These are phyloP conservation scores for Poecilia wingei DNA, from an alignment of 2,797 vertebrate species.

Conservation along the genomic window DNA sequence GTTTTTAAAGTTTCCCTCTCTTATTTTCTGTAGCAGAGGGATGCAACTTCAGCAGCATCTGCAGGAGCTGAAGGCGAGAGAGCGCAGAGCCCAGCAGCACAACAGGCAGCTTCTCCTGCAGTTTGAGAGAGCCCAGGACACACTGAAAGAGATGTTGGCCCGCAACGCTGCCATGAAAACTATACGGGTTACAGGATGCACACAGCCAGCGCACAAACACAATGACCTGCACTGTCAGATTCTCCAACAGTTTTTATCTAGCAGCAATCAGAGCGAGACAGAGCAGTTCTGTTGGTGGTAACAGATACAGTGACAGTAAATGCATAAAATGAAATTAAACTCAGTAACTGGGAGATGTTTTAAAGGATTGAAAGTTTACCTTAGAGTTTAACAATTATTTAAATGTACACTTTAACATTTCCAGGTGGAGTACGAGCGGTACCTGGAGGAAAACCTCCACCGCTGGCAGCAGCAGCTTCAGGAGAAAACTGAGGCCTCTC, in stretches of 20 bases:
- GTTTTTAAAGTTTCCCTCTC: background rate
- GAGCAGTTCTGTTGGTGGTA: background rate
- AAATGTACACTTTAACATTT: constrained; percentile 24
- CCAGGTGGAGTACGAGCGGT: constrained; percentile 77
- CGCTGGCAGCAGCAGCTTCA: constrained; percentile 70
- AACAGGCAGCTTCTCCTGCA: constrained; percentile 79
- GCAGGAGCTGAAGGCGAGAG: constrained; percentile 75
- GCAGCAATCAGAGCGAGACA: background rate
- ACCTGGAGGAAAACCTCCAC: constrained; percentile 66
- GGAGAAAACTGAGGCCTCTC: constrained; percentile 59
- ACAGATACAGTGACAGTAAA: background rate
- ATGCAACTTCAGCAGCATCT: constrained; percentile 66
- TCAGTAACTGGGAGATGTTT: background rate
- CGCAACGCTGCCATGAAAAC: constrained; percentile 75
- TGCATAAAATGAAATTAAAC: background rate
- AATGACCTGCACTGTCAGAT: background rate
- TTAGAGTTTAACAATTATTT: background rate
- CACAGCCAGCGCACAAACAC: constrained; percentile 4
- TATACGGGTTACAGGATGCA: constrained; percentile 67
- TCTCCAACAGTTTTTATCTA: background rate
- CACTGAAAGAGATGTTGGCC: constrained; percentile 71
- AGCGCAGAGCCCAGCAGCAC: constrained; percentile 61
- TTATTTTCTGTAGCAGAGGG: constrained; percentile 43
- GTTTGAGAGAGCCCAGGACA: constrained; percentile 78
- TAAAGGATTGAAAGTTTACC: background rate